A percentile compares a stretch with the other conserved stretches of the same genome.
These are phyloP conservation scores for Gymnocypris eckloni DNA, from an alignment of 2,797 vertebrate species.

Conservation along the genomic window DNA sequence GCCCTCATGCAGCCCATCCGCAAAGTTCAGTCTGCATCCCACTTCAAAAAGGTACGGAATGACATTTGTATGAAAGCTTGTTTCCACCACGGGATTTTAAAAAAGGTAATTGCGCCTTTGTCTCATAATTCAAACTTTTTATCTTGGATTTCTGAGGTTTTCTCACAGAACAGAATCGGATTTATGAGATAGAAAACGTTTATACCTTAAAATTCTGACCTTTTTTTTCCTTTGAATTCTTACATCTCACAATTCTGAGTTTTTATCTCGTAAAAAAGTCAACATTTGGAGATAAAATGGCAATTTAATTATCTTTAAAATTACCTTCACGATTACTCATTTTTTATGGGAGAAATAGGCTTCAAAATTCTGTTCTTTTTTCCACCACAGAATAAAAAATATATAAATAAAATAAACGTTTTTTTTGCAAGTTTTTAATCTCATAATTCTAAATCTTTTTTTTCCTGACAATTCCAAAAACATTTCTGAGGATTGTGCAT, in stretches of 20 bases:
- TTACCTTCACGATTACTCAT: neutral
- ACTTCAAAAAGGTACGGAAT: constrained; percentile 91
- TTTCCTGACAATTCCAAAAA: neutral
- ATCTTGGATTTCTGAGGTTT: neutral
- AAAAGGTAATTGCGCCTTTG: too few relatives aligned
- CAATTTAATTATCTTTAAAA: too few relatives aligned
- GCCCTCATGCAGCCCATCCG: constrained; percentile 97
- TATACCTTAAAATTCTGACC: too few relatives aligned
- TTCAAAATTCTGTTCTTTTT: neutral
- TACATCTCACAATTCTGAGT: too few relatives aligned
- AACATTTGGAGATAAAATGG: too few relatives aligned
- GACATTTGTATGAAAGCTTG: neutral
- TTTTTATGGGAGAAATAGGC: neutral
- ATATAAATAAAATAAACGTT: too few relatives aligned
- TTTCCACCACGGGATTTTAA: too few relatives aligned
- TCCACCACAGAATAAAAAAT: neutral
- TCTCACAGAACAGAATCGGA: neutral
- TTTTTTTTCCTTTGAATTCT: too few relatives aligned
- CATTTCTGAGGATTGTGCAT: neutral
- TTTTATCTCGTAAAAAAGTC: too few relatives aligned
- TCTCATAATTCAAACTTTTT: too few relatives aligned
- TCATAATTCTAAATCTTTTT: neutral
- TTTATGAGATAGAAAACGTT: too few relatives aligned
- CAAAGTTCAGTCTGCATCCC: constrained; percentile 94
- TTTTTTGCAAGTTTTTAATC: neutral